Percentiles rank a stretch among this genome's conserved stretches.
Evolutionary conservation across 1,140 invertebrate species (phyloP).

Genomic region (Octopus sinensis): DNA sequence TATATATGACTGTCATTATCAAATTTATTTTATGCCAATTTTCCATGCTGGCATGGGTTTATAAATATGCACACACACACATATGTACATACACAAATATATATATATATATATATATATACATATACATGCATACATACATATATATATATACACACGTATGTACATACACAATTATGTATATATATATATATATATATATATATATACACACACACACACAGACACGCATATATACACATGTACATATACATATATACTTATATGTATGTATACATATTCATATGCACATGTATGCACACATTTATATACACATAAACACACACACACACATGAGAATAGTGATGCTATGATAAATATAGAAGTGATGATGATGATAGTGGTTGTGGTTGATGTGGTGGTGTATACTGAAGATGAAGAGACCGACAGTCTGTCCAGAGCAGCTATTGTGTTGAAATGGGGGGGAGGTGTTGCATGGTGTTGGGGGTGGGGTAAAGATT

Average conservation of each 20-base stretch:
- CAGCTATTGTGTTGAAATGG: too few relatives aligned
- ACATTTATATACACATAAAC: neutral
- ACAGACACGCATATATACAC: neutral
- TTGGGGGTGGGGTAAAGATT: too few relatives aligned
- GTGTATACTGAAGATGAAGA: neutral
- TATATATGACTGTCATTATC: too few relatives aligned
- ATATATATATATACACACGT: neutral
- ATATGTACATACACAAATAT: neutral
- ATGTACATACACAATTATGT: neutral
- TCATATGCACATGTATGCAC: neutral
- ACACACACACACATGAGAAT: neutral
- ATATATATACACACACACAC: neutral
- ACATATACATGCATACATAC: neutral
- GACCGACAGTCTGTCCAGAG: too few relatives aligned
- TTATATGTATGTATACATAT: neutral
- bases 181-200: constrained; percentile 5
- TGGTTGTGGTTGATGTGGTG: neutral
- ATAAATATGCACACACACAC: neutral
- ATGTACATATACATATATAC: neutral
- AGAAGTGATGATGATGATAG: neutral
- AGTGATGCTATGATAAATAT: neutral
- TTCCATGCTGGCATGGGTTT: neutral
- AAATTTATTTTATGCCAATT: too few relatives aligned
- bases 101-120: neutral
- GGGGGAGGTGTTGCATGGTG: too few relatives aligned